Evolutionary conservation across 1,140 invertebrate species (phyloP).

Genomic region (Psilanteris sp.): DNA sequence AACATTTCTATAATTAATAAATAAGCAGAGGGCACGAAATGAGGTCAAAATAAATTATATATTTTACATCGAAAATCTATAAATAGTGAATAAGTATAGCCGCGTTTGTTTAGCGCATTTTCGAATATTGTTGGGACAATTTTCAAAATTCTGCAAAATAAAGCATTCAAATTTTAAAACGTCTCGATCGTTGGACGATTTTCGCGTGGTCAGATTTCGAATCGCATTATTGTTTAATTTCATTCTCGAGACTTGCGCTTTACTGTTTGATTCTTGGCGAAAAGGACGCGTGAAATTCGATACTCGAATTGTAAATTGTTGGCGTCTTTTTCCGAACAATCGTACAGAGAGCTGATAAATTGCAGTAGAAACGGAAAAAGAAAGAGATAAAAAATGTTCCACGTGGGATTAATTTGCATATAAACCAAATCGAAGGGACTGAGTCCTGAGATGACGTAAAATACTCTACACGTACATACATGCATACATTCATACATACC

Average conservation of each 20-base stretch:
- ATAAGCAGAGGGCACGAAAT: conserved; percentile 56
- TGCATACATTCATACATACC: conserved; percentile 24
- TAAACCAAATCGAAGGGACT: conserved; percentile 25
- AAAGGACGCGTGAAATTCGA: too few species aligned
- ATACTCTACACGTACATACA: conserved; percentile 46
- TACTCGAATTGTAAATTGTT: too few species aligned
- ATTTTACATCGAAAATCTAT: conserved; percentile 58
- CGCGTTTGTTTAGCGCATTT: conserved; percentile 17
- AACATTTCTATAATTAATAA: conserved; percentile 60
- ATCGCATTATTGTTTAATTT: too few species aligned
- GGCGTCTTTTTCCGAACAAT: too few species aligned
- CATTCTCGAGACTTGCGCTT: neutral
- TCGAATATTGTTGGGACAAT: conserved; percentile 49
- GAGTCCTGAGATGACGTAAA: conserved; percentile 19
- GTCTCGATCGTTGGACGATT: conserved; percentile 3
- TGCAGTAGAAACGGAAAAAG: too few species aligned
- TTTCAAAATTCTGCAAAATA: conserved; percentile 32
- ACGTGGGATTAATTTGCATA: conserved; percentile 32
- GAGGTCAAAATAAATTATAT: conserved; percentile 48
- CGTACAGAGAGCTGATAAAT: too few species aligned
- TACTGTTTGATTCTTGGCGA: conserved; percentile 2
- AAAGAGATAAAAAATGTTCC: conserved; percentile 3
- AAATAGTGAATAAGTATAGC: conserved; percentile 14
- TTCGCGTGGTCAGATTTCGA: conserved; percentile 44
- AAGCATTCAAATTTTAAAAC: neutral